Evolutionary conservation across 2,888 invertebrate species (phyloP), one percentile per base, ranked within the genome.

Genomic region (Fragum sueziense): DNA sequence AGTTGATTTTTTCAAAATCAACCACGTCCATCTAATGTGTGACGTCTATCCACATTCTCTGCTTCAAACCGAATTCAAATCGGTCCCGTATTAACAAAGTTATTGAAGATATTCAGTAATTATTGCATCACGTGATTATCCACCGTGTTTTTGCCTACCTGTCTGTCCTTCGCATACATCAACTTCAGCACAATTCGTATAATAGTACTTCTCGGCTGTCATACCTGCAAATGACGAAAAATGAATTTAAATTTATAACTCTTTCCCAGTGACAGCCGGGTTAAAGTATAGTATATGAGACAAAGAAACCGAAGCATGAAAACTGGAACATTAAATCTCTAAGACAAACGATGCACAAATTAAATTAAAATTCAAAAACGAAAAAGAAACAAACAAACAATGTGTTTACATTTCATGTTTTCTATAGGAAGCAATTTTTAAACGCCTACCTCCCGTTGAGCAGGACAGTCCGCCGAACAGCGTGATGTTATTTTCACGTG

Each of bases 391-490:
- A 41, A 41, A 41, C 9, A 41, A 17, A 11, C 41, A 17, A 17
- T 9, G 11, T 41, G 41, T 41, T 41, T 41, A 17, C 41, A 41
- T 17, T n/a, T n/a, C n/a, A n/a, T n/a, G 25, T 57, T 22, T 2
- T 57, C n/a, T n/a, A n/a, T 1, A 22, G 1, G 25, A 57, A 57
- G 2, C 25, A 1, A n/a, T n/a, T 25, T 11, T 1, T 25, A 22
- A 22, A 9, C 6, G n/a, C 62, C n/a, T 65, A 65, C 65, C 41
- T 25, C 41, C 65, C 2, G 65, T 65, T 34, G 65, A 65, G 20
- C 87, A 87, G 25, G 82, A 54, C 17, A 81, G 76, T 14, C 85
- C 85, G 7, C 87, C 85, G n/a, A 73, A 70, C 29, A 87, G 62
- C 1, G 78, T 79, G n/a, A 87, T 76, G 74, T 85, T 85, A 73